A percentile compares a stretch with the other conserved stretches of the same genome.
These are phyloP conservation scores for Notoglanidium macrostoma DNA, from an alignment of 2,797 vertebrate species.

Conservation along the genomic window DNA sequence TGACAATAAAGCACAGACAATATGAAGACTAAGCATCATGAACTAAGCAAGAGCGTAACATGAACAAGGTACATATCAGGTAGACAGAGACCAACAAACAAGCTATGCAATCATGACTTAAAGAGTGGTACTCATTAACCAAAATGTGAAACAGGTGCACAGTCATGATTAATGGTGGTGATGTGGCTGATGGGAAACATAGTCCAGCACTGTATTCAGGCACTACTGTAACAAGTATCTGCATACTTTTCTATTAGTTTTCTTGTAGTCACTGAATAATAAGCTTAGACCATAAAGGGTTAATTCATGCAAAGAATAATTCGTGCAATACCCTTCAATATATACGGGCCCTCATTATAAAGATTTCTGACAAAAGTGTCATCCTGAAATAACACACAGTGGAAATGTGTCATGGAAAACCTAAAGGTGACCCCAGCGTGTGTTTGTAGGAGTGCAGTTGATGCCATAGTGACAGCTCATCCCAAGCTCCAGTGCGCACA, in stretches of 20 bases:
- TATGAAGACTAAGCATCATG: no score
- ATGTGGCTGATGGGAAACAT: no score
- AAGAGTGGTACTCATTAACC: no score
- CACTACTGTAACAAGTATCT: not conserved
- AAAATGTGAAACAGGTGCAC: no score
- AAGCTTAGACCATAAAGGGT: not conserved
- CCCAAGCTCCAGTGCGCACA: constrained; percentile 43
- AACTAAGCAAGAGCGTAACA: no score
- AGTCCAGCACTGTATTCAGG: no score
- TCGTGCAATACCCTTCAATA: not conserved
- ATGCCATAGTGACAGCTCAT: constrained; percentile 49
- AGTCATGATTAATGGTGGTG: no score
- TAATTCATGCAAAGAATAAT: not conserved
- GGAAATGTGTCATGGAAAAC: constrained; percentile 41
- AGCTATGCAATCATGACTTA: no score
- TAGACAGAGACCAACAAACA: no score
- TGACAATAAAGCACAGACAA: no score
- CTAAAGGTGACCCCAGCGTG: constrained; percentile 51
- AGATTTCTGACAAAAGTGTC: constrained; percentile 32
- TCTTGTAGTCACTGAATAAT: not conserved
- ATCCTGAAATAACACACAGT: constrained; percentile 26
- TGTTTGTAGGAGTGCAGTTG: constrained; percentile 39
- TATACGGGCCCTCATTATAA: constrained; percentile 7
- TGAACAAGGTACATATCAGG: no score
- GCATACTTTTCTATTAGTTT: not conserved